Percentiles rank a stretch among this genome's conserved stretches.
Evolutionary conservation across 2,113 vertebrate genomes (phyloP).

Genomic region (Burhinus oedicnemus): DNA sequence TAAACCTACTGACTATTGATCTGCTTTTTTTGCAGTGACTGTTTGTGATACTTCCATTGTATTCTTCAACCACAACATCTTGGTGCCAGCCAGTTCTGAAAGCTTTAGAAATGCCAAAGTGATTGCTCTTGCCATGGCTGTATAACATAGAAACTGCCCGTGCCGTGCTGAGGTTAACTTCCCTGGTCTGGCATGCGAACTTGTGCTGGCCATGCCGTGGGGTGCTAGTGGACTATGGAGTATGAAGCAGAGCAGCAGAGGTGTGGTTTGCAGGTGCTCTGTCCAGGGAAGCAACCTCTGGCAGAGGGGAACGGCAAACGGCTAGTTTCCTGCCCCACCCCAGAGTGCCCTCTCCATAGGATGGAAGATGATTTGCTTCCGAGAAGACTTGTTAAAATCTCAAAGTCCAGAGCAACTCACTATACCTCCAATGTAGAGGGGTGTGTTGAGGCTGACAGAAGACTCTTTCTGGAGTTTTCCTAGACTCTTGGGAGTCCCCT

Average conservation of each 20-base stretch:
- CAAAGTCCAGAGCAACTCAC: not conserved
- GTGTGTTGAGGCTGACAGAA: conserved; percentile 86
- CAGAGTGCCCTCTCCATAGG: not conserved
- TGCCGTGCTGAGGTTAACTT: not conserved
- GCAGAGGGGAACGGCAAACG: not conserved
- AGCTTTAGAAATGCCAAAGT: not conserved
- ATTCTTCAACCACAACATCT: not conserved
- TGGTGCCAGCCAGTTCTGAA: not conserved
- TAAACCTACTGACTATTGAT: not conserved
- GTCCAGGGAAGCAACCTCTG: not conserved
- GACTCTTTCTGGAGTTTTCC: conserved; percentile 92
- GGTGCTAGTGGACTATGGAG: not conserved
- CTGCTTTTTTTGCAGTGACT: not conserved
- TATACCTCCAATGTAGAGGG: conserved; percentile 95
- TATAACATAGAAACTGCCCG: not conserved
- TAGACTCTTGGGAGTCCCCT: conserved; percentile 91
- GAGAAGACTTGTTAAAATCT: not conserved
- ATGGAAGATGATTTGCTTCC: not conserved
- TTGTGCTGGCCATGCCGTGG: rapidly evolving
- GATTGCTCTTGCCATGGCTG: not conserved
- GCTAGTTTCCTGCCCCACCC: not conserved
- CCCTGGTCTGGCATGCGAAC: rapidly evolving
- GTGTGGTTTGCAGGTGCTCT: not conserved
- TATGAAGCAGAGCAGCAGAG: not conserved
- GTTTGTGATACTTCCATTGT: not conserved